Evolutionary conservation across 2,888 invertebrate genomes (phyloP), one percentile per base, ranked within the genome.

Genomic region (Andrena bicolor): DNA sequence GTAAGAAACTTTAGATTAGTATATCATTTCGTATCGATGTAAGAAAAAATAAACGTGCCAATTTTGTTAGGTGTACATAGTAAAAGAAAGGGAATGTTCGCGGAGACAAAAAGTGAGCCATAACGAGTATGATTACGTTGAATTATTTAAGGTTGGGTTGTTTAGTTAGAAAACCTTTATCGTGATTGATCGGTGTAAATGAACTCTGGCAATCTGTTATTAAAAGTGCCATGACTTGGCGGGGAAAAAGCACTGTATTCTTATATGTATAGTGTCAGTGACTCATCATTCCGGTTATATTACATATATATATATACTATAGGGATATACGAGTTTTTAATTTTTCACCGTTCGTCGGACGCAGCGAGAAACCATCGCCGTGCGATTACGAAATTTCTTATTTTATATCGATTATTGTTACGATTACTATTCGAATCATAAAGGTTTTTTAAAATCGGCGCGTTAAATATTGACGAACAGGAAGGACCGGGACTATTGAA

Each of bases 241-340:
- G 63, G 70, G 85, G 84, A 80, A 85, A 82, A 41, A 0, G 35
- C 30, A 49, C 48, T 41, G 16, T 30, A 23, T 26, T 35, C 51
- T 58, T 76, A 66, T 53, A 74, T 8, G 53, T 5, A 26, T 77
- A 73, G 73, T 73, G 58, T 20, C 61, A 76, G 60, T 80, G 78
- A 83, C 65, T 86, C 79, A 85, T 74, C 85, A 63, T 81, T 86
- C 68, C 48, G 56, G 60, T 76, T 80, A 75, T 72, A 77, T 76
- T 80, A 20, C 51, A 30, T 73, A 58, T 73, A 58, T 80, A n/a
- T 26, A 26, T 32, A 20, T 73, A 63, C 60, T 76, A 49, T 56
- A 72, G 28, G 35, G 23, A 20, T 61, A 58, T 68, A 35, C 49
- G 49, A 41, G 72, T 58, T 82, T 77, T 71, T 71, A 51, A 65